Percentiles rank a stretch among this genome's conserved stretches.
These are phyloP conservation scores for Athalia circularis DNA, from an alignment of 2,888 invertebrate species.

Conservation along the genomic window DNA sequence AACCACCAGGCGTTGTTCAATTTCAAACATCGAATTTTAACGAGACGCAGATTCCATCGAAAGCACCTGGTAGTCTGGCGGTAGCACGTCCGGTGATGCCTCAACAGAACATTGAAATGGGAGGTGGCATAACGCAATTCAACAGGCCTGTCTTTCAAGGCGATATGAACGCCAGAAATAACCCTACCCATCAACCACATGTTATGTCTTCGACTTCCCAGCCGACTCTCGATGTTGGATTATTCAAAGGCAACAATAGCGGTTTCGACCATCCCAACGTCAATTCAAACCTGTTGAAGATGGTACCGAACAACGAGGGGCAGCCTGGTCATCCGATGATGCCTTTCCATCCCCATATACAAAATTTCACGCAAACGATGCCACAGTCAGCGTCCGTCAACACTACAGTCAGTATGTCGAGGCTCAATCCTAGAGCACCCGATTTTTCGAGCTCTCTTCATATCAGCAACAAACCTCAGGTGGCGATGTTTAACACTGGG, in stretches of 20 bases:
- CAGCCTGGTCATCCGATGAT: conserved; percentile 60
- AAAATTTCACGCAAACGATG: conserved; percentile 66
- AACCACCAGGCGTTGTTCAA: conserved; percentile 59
- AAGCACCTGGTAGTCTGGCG: conserved; percentile 68
- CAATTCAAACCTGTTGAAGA: conserved; percentile 73
- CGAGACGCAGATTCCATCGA: conserved; percentile 64
- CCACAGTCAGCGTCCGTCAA: conserved; percentile 69
- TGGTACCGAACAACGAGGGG: conserved; percentile 70
- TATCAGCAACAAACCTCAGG: conserved; percentile 68
- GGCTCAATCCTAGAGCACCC: conserved; percentile 88
- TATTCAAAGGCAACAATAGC: conserved; percentile 65
- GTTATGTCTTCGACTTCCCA: conserved; percentile 66
- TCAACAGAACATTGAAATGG: conserved; percentile 63
- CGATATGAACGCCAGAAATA: conserved; percentile 62
- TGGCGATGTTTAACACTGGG: conserved; percentile 68
- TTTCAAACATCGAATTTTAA: conserved; percentile 64
- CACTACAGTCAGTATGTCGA: conserved; percentile 78
- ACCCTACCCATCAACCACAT: conserved; percentile 60
- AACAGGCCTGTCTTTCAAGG: conserved; percentile 66
- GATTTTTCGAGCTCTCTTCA: conserved; percentile 81
- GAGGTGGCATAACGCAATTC: conserved; percentile 61
- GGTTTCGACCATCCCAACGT: conserved; percentile 66
- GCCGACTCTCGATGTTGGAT: conserved; percentile 63
- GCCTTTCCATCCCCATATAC: conserved; percentile 67
- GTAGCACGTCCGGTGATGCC: conserved; percentile 68